A percentile compares a stretch with the other conserved stretches of the same genome.
Conservation (phyloP, 1,140 invertebrate genomes). For the Drosophila pandora region DNA sequence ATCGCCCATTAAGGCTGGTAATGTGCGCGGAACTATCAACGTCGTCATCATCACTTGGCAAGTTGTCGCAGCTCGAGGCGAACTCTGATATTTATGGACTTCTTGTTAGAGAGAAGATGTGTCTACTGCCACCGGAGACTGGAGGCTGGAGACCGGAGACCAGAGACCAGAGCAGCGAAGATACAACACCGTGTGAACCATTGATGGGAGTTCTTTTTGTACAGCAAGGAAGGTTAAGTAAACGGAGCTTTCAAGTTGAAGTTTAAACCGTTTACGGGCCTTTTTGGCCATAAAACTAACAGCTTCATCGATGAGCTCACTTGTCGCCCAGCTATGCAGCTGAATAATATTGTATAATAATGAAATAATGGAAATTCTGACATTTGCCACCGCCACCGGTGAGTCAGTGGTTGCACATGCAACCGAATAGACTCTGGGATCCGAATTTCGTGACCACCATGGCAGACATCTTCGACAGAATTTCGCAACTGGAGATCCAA, state of each 20-base stretch:
- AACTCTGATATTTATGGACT: conserved; percentile 76
- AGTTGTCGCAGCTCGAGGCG: conserved; percentile 43
- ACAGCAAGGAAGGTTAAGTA: conserved; percentile 67
- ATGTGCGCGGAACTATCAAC: conserved; percentile 28
- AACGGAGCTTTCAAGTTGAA: conserved; percentile 72
- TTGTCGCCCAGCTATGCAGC: conserved; percentile 7
- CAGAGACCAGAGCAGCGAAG: conserved; percentile 5
- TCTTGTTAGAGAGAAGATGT: conserved; percentile 53
- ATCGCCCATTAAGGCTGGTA: conserved; percentile 44
- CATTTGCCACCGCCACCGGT: conserved; percentile 52
- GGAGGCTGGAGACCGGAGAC: background rate
- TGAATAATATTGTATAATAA: conserved; percentile 17
- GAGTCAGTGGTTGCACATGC: conserved; percentile 16
- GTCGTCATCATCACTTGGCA: conserved; percentile 11
- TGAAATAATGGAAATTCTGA: conserved; percentile 62
- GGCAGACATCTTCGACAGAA: conserved; percentile 47
- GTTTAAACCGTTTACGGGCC: conserved; percentile 68
- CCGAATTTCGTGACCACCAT: conserved; percentile 62
- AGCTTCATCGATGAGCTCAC: conserved; percentile 49
- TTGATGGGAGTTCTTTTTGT: conserved; percentile 1
- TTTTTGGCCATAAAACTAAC: conserved; percentile 35
- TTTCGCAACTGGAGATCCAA: conserved; percentile 40
- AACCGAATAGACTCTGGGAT: conserved; percentile 21
- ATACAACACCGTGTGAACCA: conserved; percentile 68
- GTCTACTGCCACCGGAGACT: conserved; percentile 18